Base-by-base conservation (phyloP, 37 sponge, comb jelly and placozoan genomes). In the Corticium candelabrum region DNA sequence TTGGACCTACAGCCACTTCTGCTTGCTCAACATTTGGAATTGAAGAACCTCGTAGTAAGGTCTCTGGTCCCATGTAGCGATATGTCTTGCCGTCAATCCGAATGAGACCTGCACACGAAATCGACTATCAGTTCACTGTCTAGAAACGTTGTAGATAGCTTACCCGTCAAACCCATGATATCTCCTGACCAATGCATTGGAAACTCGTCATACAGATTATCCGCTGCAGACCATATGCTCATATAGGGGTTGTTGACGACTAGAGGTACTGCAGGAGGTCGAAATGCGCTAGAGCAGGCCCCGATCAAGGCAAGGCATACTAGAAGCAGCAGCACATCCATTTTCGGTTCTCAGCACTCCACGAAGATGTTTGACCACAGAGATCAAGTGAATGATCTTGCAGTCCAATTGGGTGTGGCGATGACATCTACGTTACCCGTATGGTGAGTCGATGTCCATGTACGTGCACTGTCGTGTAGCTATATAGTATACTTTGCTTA, bases 191-290 rank as follows among this genome's bases (percentile, higher is more conserved):
- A 90, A 79, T 86, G 87, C 0, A 15, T 40, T 0, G 91, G 40
- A 31, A 78, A 50, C 32, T 74, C 80, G 68, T 87, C 91, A 71
- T 90, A 90, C n/a, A 87, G 77, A 37, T 84, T 31, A 50, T 86
- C 83, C 35, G 76, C 80, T 27, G 41, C 69, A 30, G 91, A 90
- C 91, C 91, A 90, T 40, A 90, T 74, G 83, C 85, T 87, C 79
- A 87, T 41, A 34, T 90, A 90, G 1, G 91, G 91, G 57, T 90
- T 73, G 30, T 81, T 79, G 15, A 90, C 91, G 30, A 90, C 39
- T 1, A 90, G 91, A 38, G 91, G 91, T 0, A 90, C 91, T 1
- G 91, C 78, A 1, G 91, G 91, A 1, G 91, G 91, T 37, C 87
- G 82, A 68, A 90, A 90, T 21, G 62, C n/a, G n/a, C n/a, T n/a